phyloP scores from a whole-genome alignment of 2,888 invertebrate genomes.

The Globia sparganii region DNA sequence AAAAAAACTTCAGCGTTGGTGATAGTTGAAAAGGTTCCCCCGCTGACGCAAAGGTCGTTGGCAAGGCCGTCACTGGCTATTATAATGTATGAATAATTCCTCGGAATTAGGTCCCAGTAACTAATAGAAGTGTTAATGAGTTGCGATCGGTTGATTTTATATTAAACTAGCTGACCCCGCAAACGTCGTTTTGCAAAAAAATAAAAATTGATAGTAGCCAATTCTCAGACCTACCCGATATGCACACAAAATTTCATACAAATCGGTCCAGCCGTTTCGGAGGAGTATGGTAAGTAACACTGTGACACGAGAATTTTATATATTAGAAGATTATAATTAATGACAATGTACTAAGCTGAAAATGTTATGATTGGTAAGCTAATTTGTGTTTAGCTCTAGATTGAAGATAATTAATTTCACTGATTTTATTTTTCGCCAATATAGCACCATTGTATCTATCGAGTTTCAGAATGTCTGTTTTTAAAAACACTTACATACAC shows the following conservation, averaged over 20 bases:
- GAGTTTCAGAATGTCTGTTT: background rate
- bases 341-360: constrained; percentile 4
- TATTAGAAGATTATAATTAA: constrained; percentile 14
- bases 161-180: no score
- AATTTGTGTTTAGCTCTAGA: background rate
- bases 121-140: constrained; percentile 40
- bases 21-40: constrained; percentile 79
- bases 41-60: constrained; percentile 78
- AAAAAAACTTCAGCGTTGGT: constrained; percentile 61
- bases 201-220: no score
- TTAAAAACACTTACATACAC: background rate
- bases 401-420: background rate
- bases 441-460: background rate
- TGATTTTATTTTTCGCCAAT: background rate
- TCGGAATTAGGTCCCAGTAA: constrained; percentile 32
- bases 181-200: no score
- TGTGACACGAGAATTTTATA: no score
- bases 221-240: no score
- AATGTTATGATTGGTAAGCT: background rate
- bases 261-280: no score
- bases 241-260: no score
- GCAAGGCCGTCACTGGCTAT: constrained; percentile 73
- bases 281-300: no score
- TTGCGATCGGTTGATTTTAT: constrained; percentile 10
- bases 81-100: constrained; percentile 57